These are phyloP conservation scores for Hyppa rectilinea DNA, from an alignment of 2,888 invertebrate genomes.

Conservation along the genomic window DNA sequence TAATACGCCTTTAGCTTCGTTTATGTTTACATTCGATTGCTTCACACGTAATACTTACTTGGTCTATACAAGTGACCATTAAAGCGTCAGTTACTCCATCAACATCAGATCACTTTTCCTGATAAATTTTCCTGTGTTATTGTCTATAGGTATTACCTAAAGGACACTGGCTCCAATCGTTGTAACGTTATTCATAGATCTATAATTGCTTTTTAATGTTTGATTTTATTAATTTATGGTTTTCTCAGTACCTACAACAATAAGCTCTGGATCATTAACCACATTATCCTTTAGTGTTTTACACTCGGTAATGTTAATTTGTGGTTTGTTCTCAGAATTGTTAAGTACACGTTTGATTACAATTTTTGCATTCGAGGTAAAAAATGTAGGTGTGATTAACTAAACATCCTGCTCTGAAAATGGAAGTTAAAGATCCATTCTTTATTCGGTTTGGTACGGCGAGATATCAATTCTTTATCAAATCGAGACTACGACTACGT, in stretches of 20 bases:
- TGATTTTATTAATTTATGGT: slow-evolving; percentile 13
- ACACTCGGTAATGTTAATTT: slow-evolving; percentile 15
- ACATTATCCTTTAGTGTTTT: slow-evolving; percentile 21
- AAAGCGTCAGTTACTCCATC: background rate
- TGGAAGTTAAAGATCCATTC: background rate
- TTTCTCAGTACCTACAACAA: slow-evolving; percentile 19
- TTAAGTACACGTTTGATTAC: slow-evolving; percentile 23
- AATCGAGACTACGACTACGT: background rate
- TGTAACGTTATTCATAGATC: background rate
- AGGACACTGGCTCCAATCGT: background rate
- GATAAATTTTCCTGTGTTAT: slow-evolving; percentile 32
- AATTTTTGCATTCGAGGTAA: slow-evolving; percentile 4
- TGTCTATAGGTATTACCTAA: slow-evolving; percentile 10
- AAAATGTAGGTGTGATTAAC: slow-evolving; percentile 17
- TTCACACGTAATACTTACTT: background rate
- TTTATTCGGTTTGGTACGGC: background rate
- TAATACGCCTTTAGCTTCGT: background rate
- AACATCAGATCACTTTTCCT: slow-evolving; percentile 1
- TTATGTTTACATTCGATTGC: no score
- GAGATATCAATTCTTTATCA: background rate
- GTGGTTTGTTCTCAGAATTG: slow-evolving; percentile 48
- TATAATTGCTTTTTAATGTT: slow-evolving; percentile 15
- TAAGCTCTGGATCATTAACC: slow-evolving; percentile 23
- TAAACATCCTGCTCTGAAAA: background rate
- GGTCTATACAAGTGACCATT: background rate